Percentiles rank a stretch among this genome's conserved stretches.
phyloP scores from a whole-genome alignment of 2,888 invertebrate genomes.

The Lottia scabra region DNA sequence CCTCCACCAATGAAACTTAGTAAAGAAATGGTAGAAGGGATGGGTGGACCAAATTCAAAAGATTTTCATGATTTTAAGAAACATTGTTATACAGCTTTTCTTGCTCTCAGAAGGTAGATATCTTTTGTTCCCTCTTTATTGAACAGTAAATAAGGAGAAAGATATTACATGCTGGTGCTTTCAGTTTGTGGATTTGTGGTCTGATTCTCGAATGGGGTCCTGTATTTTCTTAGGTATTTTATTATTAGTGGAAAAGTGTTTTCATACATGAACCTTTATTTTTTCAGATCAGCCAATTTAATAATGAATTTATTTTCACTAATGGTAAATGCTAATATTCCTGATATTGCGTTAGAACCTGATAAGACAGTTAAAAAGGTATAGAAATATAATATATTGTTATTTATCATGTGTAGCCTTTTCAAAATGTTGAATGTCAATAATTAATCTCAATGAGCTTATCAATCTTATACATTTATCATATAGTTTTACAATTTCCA shows the following conservation, averaged over 20 bases:
- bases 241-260: too few relatives aligned
- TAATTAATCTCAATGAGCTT: too few relatives aligned
- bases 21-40: slow-evolving; percentile 98
- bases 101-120: slow-evolving; percentile 85
- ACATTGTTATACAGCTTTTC: slow-evolving; percentile 91
- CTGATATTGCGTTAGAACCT: slow-evolving; percentile 97
- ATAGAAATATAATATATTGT: neutral
- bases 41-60: slow-evolving; percentile 76
- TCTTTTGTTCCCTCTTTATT: neutral
- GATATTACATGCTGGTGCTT: too few relatives aligned
- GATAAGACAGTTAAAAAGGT: slow-evolving; percentile 99
- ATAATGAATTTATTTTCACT: slow-evolving; percentile 96
- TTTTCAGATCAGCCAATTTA: slow-evolving; percentile 87
- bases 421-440: neutral
- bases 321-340: slow-evolving; percentile 98
- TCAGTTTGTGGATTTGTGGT: too few relatives aligned
- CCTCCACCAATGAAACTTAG: slow-evolving; percentile 99
- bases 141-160: too few relatives aligned
- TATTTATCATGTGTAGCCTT: neutral
- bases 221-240: too few relatives aligned
- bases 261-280: too few relatives aligned
- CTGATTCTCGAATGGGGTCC: too few relatives aligned
- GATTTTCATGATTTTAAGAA: slow-evolving; percentile 95
- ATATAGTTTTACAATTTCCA: too few relatives aligned
- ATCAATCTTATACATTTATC: too few relatives aligned